A percentile compares a stretch with the other conserved stretches of the same genome.
Conservation (phyloP, 2,113 vertebrate genomes). For the Scartelaos histophorus region DNA sequence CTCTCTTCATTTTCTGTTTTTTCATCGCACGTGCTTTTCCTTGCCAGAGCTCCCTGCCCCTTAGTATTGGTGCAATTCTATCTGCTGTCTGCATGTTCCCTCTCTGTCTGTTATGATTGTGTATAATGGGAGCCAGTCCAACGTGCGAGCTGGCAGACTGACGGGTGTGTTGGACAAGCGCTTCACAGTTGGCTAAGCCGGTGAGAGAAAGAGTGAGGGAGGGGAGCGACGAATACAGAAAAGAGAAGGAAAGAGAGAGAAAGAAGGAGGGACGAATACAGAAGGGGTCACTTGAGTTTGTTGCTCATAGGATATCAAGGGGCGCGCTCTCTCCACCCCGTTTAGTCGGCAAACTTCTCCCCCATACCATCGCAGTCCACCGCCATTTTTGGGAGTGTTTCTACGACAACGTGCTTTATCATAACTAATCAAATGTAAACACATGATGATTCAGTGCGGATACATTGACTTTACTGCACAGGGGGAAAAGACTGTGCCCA, state of each 20-base stretch:
- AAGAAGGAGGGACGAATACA: slow-evolving; percentile 38
- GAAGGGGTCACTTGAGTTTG: slow-evolving; percentile 79
- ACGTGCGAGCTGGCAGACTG: slow-evolving; percentile 67
- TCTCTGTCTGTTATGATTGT: slow-evolving; percentile 69
- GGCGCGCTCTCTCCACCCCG: slow-evolving; percentile 63
- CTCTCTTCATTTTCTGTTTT: slow-evolving; percentile 14
- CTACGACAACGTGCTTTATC: slow-evolving; percentile 53
- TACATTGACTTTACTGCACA: background rate
- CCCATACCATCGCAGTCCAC: slow-evolving; percentile 52
- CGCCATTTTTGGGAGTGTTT: slow-evolving; percentile 68
- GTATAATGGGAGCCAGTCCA: slow-evolving; percentile 66
- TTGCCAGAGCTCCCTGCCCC: slow-evolving; percentile 31
- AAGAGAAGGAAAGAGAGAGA: slow-evolving; percentile 30
- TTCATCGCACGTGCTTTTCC: slow-evolving; percentile 19
- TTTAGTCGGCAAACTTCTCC: slow-evolving; percentile 57
- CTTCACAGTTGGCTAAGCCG: slow-evolving; percentile 69
- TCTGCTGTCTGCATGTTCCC: slow-evolving; percentile 65
- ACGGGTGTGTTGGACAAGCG: slow-evolving; percentile 74
- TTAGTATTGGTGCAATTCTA: slow-evolving; percentile 51
- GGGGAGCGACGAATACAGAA: slow-evolving; percentile 25
- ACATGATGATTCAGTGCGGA: slow-evolving; percentile 11
- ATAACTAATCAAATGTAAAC: slow-evolving; percentile 51
- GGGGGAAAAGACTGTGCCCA: slow-evolving; percentile 18
- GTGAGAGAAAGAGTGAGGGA: slow-evolving; percentile 40
- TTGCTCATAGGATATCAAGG: slow-evolving; percentile 76